phyloP scores from a whole-genome alignment of 1,140 invertebrate genomes.

The Antheraea mylitta region DNA sequence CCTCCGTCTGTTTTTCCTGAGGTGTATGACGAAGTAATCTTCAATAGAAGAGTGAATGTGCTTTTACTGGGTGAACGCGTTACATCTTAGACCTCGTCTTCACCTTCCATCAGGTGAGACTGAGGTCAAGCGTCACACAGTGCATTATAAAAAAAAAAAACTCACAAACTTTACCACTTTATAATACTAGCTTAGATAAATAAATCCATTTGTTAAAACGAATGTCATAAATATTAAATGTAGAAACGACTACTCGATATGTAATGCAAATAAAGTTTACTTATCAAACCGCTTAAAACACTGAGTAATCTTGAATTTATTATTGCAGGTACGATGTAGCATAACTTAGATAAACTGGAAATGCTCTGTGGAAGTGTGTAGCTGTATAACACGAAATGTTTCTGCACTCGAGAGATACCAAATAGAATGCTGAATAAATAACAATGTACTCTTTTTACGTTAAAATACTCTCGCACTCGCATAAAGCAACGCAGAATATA shows the following conservation, averaged over 20 bases:
- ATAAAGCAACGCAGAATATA: neutral
- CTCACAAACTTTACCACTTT: too few relatives aligned
- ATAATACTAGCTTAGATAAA: too few relatives aligned
- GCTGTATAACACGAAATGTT: neutral
- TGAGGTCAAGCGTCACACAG: too few relatives aligned
- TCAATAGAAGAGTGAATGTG: too few relatives aligned
- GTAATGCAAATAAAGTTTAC: neutral
- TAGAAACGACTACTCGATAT: neutral
- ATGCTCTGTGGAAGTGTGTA: neutral
- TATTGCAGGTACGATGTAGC: neutral
- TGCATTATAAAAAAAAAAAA: too few relatives aligned
- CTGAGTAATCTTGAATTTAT: neutral
- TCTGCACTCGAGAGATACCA: neutral
- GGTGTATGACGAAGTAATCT: too few relatives aligned
- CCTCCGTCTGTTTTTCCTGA: too few relatives aligned
- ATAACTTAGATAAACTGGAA: neutral
- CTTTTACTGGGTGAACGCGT: too few relatives aligned
- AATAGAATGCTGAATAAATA: conserved; percentile 5
- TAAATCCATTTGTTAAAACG: too few relatives aligned
- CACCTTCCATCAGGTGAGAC: too few relatives aligned
- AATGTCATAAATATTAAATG: neutral
- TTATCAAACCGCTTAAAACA: neutral
- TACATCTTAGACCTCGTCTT: too few relatives aligned
- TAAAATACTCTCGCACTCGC: neutral
- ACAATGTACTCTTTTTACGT: neutral